These are phyloP conservation scores for Hydrozoanthus gracilis DNA, from an alignment of 92 coral and sea anemone species.

Conservation along the genomic window DNA sequence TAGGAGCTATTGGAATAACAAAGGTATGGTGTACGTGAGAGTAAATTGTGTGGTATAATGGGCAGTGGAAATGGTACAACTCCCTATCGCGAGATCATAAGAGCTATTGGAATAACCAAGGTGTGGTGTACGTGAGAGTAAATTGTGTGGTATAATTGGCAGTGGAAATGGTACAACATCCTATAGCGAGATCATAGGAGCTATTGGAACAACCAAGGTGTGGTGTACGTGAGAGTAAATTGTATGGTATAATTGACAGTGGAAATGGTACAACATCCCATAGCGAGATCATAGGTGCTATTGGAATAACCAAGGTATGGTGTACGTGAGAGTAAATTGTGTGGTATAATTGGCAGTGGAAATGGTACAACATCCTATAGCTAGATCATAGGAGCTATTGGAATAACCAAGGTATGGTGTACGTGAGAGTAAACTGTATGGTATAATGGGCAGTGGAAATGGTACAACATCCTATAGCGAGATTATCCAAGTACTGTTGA, in stretches of 20 bases:
- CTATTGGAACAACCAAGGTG: no score
- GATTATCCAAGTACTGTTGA: constrained; percentile 84
- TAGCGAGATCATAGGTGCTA: constrained; percentile 29
- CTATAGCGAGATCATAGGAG: no score
- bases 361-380: constrained; percentile 79
- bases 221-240: background rate
- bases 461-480: constrained; percentile 85
- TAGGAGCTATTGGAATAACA: no score
- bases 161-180: no score
- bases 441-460: no score
- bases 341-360: no score
- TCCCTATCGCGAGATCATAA: constrained; percentile 68
- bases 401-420: constrained; percentile 37
- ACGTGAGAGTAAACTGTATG: no score
- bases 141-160: no score
- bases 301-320: constrained; percentile 17
- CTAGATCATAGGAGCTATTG: constrained; percentile 86
- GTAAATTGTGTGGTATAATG: background rate
- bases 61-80: constrained; percentile 84
- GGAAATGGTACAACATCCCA: no score
- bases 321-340: no score
- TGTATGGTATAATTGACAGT: constrained; percentile 37
- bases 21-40: no score
- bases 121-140: no score
- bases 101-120: constrained; percentile 35